Evolutionary conservation across 2,888 invertebrate species (phyloP), one percentile per base, ranked within the genome.

Genomic region (Poecilus cupreus): DNA sequence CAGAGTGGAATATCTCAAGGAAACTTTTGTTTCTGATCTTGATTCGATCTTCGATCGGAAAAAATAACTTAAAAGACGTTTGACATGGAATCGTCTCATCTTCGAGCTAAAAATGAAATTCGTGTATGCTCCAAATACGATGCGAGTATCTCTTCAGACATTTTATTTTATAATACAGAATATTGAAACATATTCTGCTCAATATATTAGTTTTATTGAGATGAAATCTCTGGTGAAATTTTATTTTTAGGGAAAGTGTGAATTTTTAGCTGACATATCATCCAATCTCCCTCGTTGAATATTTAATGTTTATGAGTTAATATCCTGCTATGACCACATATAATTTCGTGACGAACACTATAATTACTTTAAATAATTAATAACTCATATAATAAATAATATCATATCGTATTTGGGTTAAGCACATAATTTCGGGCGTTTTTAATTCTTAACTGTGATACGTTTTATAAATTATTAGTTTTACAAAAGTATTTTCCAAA

Each of bases 21-120:
- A 16, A 64, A 64, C 64, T 64, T 64, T 57, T 57, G 57, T 57
- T 64, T 37, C 64, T 37, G 32, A 32, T 64, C 49, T n/a, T 49
- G 49, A 49, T 49, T 49, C 3, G n/a, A 16, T n/a, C n/a, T n/a
- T 60, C 16, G 24, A 60, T n/a, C n/a, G 10, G 26, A 37, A 49
- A 49, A n/a, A 64, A 64, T 37, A 37, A 37, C 11, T 16, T 18
- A 18, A 64, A 37, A 64, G 64, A 32, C 43, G 43, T n/a, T 64
- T 64, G 64, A 64, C 64, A 64, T 18, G 60, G 37, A 32, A 37
- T 26, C 64, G 10, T 64, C 32, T 64, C 32, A 20, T 37, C 37
- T 10, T 64, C 10, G 11, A 32, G 37, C 13, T 64, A 64, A 13
- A 64, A 64, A 32, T 64, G 37, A 16, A 64, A 37, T 64, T 64